Percentiles rank a stretch among this genome's conserved stretches.
These are phyloP conservation scores for Cheiracanthium punctorium DNA, from an alignment of 2,888 invertebrate genomes.

Conservation along the genomic window DNA sequence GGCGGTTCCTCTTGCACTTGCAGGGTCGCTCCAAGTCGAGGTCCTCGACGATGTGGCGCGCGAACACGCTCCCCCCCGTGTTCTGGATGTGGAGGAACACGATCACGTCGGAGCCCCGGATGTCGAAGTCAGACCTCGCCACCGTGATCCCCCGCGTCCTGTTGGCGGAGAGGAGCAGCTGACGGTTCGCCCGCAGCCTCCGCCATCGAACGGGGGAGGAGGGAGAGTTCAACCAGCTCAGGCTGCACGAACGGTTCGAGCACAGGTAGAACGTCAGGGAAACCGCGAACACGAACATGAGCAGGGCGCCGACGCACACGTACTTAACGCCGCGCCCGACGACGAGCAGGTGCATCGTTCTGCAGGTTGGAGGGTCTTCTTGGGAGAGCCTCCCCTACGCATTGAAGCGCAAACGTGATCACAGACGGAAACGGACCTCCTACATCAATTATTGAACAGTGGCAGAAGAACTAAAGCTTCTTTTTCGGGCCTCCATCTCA, in stretches of 20 bases:
- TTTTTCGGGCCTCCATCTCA: no score
- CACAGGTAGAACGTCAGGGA: conserved; percentile 59
- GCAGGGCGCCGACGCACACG: conserved; percentile 20
- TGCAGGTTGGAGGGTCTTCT: no score
- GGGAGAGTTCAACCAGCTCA: conserved; percentile 16
- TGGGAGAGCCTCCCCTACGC: no score
- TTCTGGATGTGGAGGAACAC: conserved; percentile 99
- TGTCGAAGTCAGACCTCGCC: conserved; percentile 49
- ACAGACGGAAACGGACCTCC: no score
- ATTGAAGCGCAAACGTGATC: no score
- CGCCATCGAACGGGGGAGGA: conserved; percentile 29
- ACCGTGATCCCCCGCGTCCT: conserved; percentile 29
- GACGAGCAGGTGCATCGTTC: conserved; percentile 35
- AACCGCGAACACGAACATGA: conserved; percentile 35
- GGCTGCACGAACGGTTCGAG: conserved; percentile 32
- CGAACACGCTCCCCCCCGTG: conserved; percentile 97
- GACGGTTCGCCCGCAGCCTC: conserved; percentile 41
- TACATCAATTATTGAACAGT: no score
- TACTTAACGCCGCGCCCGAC: conserved; percentile 32
- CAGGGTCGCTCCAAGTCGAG: conserved; percentile 94
- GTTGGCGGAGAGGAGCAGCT: conserved; percentile 37
- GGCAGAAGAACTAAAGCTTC: no score
- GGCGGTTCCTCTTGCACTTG: conserved; percentile 82
- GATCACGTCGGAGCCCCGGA: conserved; percentile 85
- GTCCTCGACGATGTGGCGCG: conserved; percentile 95